These are phyloP conservation scores for Pelochelys cantorii DNA, from an alignment of 2,797 vertebrate genomes.

Conservation along the genomic window DNA sequence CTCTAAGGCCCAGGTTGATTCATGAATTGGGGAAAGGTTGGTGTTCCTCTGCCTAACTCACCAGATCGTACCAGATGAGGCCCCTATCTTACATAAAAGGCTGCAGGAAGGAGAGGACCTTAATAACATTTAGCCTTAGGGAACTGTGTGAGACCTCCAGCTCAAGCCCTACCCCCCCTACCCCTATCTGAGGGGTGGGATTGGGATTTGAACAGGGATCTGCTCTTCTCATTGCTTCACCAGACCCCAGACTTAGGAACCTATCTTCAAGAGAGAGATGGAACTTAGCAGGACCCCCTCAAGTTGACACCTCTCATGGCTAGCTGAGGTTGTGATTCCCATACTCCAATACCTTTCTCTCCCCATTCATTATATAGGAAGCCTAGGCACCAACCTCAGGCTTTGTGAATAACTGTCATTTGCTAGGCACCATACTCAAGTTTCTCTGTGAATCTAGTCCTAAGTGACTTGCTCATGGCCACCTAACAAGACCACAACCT, in stretches of 20 bases:
- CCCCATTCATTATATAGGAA: background rate
- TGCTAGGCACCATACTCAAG: background rate
- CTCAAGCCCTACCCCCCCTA: background rate
- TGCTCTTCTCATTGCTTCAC: too few relatives aligned
- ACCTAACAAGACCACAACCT: background rate
- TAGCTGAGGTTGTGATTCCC: background rate
- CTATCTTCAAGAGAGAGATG: background rate
- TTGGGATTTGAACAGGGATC: background rate
- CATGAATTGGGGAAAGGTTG: background rate
- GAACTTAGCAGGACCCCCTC: background rate
- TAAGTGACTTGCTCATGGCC: background rate
- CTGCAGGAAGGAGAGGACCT: background rate
- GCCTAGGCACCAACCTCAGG: background rate
- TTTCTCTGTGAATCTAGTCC: background rate
- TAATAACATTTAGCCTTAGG: background rate
- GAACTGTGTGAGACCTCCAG: background rate
- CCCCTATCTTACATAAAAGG: background rate
- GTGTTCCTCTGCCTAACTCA: background rate
- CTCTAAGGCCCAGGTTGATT: background rate
- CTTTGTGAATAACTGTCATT: background rate
- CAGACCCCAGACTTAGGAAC: background rate
- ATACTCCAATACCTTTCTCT: background rate
- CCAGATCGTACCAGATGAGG: background rate
- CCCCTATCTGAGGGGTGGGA: background rate
- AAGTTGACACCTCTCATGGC: background rate